Evolutionary conservation across 2,888 invertebrate species (phyloP), one percentile per base, ranked within the genome.

Genomic region (Agrypnus murinus): DNA sequence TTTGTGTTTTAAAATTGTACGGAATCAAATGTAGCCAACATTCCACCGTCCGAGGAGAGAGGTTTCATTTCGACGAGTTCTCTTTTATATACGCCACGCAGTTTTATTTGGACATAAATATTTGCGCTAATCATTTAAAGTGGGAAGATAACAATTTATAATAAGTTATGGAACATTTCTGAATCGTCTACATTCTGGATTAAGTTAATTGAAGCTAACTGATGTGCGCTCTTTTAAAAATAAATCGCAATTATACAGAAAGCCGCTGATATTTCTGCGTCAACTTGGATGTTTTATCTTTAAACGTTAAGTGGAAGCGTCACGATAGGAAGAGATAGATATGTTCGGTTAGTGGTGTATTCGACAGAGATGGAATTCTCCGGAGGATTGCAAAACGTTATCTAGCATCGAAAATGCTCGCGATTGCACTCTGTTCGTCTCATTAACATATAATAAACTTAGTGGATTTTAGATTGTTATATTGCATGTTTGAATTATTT

Each of bases 241-340:
- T 74, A 74, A 76, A 75, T 76, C 69, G 74, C 76, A 76, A 76
- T 76, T 76, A 76, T 75, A 73, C 73, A 71, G 71, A 73, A 67
- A 64, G 69, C 64, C 67, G 69, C 71, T 65, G 74, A 75, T 74
- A 76, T 75, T 74, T 71, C 74, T 73, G 57, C 73, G 73, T 73
- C 74, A 70, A 55, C 62, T 69, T 43, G 71, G 60, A 72, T 74
- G 69, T 71, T 71, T 76, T 74, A 76, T 76, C 76, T 72, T 65
- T 57, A 60, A 73, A 71, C 69, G 67, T 67, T 73, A 73, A 73
- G 69, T 73, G 73, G 73, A 58, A 69, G 55, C 69, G 73, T 72
- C 71, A 73, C 71, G 69, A 69, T 63, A 58, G 65, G 55, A 68
- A 69, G 58, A 68, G 65, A 65, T 63, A 43, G 62, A 64, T 45